Base-by-base conservation (phyloP, 1,140 invertebrate genomes). In the Psilanteris sp. region DNA sequence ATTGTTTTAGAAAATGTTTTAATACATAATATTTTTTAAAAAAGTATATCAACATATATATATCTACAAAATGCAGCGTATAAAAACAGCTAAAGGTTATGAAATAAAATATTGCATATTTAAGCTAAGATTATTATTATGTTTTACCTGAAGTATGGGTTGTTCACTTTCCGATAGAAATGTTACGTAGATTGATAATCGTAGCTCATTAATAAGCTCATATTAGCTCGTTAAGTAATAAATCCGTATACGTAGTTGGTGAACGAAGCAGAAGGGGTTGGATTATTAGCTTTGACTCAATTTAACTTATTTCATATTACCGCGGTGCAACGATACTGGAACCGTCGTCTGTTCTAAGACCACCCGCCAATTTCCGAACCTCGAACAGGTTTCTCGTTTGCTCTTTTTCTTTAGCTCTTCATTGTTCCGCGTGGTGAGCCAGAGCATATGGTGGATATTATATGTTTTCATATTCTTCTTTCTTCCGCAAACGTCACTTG, bases 181-280 rank as follows among this genome's bases (percentile, higher is more conserved):
- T 37, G 10, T 29, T n/a, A 22, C 70, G 73, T 76, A 61, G 74
- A 68, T 20, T 52, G 78, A 77, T 83, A 82, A 85, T 81, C 78
- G 79, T 79, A 67, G 76, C 76, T 85, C 83, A 80, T 83, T 83
- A 26, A 7, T 1, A 82, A 71, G 61, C 67, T 39, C 50, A 73
- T 79, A 83, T 83, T 79, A 82, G 80, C 80, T 83, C 80, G 83
- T 85, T 85, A 84, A 83, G 81, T 79, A 84, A 84, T 84, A 81
- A 83, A 82, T 59, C 79, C n/a, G n/a, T n/a, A n/a, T 79, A 79
- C 66, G 64, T 82, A 79, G 70, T 76, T 76, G 70, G 73, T 71
- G 84, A 83, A 83, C 83, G 84, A 78, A 76, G 78, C 70, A 73
- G 77, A 26, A 26, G 80, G 70, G 24, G 18, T 18, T 43, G n/a